phyloP scores from a whole-genome alignment of 2,888 invertebrate genomes.

The Lycocerus yunnanus region DNA sequence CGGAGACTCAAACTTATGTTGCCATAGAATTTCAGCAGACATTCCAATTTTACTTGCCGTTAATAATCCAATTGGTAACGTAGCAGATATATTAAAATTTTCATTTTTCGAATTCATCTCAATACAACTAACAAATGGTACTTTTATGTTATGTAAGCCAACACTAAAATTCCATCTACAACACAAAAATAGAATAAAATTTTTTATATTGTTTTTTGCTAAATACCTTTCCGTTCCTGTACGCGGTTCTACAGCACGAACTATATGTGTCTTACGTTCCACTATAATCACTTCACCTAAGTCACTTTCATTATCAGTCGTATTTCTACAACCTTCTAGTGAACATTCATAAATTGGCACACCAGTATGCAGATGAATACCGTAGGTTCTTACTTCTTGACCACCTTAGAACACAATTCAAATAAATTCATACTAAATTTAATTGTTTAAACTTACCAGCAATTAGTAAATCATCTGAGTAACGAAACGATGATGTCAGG shows the following conservation, averaged over 20 bases:
- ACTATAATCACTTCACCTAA: slow-evolving; percentile 70
- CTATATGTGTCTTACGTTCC: slow-evolving; percentile 81
- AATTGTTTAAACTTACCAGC: slow-evolving; percentile 61
- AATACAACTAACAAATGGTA: slow-evolving; percentile 57
- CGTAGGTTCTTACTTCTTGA: slow-evolving; percentile 84
- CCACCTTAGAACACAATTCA: slow-evolving; percentile 63
- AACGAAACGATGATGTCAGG: slow-evolving; percentile 83
- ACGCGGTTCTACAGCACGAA: slow-evolving; percentile 86
- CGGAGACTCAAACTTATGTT: slow-evolving; percentile 74
- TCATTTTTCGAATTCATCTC: slow-evolving; percentile 40
- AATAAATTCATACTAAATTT: slow-evolving; percentile 12
- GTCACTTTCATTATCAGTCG: slow-evolving; percentile 60
- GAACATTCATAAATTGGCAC: slow-evolving; percentile 79
- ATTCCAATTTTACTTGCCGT: slow-evolving; percentile 53
- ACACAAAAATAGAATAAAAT: slow-evolving; percentile 21
- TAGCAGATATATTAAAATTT: slow-evolving; percentile 65
- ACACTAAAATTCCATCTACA: slow-evolving; percentile 94
- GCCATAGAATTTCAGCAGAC: slow-evolving; percentile 42
- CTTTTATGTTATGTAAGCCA: slow-evolving; percentile 80
- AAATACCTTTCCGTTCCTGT: slow-evolving; percentile 81
- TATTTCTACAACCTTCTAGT: slow-evolving; percentile 71
- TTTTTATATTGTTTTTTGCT: neutral
- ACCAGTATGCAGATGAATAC: slow-evolving; percentile 77
- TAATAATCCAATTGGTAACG: slow-evolving; percentile 75
- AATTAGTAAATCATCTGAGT: slow-evolving; percentile 83